Conservation (phyloP, 2,113 vertebrate species). For the Prolemur simus region DNA sequence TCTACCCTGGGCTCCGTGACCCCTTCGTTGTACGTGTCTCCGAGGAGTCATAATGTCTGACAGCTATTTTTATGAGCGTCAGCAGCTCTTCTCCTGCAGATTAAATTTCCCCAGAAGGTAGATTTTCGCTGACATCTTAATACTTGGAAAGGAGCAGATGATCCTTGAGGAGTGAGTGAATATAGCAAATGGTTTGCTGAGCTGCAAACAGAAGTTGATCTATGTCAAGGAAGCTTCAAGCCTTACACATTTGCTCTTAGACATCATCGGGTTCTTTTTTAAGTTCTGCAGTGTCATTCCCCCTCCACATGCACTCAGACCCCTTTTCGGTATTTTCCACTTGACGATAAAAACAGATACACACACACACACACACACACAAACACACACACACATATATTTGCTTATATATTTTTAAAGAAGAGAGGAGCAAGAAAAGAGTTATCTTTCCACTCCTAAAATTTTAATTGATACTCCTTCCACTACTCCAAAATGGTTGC, state of each 20-base stretch:
- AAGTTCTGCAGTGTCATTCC: conserved; percentile 64
- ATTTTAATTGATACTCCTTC: background rate
- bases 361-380: too few species aligned
- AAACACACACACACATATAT: too few species aligned
- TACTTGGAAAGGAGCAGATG: conserved; percentile 72
- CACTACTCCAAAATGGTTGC: conserved; percentile 11
- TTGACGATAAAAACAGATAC: background rate
- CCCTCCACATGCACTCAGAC: background rate
- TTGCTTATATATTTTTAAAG: background rate
- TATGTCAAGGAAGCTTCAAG: conserved; percentile 35
- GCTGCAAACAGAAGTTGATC: conserved; percentile 73
- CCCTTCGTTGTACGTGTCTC: background rate
- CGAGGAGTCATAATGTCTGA: conserved; percentile 65
- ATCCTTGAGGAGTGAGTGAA: conserved; percentile 73
- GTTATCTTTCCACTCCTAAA: background rate
- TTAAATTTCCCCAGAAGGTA: conserved; percentile 80
- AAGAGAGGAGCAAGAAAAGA: background rate
- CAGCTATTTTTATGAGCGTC: conserved; percentile 80
- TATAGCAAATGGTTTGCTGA: conserved; percentile 67
- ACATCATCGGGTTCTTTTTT: conserved; percentile 45
- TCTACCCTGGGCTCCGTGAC: conserved; percentile 37
- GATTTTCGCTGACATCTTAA: conserved; percentile 84
- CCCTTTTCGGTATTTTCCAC: background rate
- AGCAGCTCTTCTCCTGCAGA: conserved; percentile 70
- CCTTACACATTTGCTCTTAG: conserved; percentile 54